Percentiles rank a stretch among this genome's conserved stretches.
Evolutionary conservation across 2,113 vertebrate genomes (phyloP).

Genomic region (Bolborhynchus lineola): DNA sequence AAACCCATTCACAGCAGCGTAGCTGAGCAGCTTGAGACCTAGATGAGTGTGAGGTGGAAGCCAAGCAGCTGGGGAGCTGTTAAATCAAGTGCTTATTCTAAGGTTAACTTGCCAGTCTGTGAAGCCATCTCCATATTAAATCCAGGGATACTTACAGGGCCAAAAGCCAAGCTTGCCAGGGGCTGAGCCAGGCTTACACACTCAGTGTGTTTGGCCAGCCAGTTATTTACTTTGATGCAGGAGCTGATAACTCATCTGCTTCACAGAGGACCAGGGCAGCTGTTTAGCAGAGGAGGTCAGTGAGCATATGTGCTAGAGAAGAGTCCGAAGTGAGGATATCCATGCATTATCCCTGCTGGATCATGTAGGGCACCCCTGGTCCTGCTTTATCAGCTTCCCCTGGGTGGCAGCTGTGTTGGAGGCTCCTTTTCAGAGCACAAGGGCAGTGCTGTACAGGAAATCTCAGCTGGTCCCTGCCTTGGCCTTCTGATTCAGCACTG

Average conservation of each 20-base stretch:
- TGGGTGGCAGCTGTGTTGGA: not conserved
- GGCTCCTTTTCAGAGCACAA: not conserved
- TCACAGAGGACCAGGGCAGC: not conserved
- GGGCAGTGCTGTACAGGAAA: not conserved
- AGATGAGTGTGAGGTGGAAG: not conserved
- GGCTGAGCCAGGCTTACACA: not conserved
- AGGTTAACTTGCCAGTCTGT: not conserved
- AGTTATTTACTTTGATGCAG: not conserved
- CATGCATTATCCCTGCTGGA: not conserved
- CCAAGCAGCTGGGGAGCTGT: not conserved
- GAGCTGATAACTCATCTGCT: not conserved
- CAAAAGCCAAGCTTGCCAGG: not conserved
- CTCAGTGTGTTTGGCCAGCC: not conserved
- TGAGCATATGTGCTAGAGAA: fast-evolving
- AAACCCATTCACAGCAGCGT: not conserved
- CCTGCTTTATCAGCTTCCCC: not conserved
- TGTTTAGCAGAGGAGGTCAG: not conserved
- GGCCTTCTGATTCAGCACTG: not conserved
- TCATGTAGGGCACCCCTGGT: not conserved
- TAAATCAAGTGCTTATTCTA: not conserved
- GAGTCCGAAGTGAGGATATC: not conserved
- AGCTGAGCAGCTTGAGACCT: not conserved
- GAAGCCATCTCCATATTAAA: not conserved
- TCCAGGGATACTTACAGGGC: not conserved
- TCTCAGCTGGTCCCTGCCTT: not conserved